These are phyloP conservation scores for Aleiodes alternator DNA, from an alignment of 2,888 invertebrate genomes.

Conservation along the genomic window DNA sequence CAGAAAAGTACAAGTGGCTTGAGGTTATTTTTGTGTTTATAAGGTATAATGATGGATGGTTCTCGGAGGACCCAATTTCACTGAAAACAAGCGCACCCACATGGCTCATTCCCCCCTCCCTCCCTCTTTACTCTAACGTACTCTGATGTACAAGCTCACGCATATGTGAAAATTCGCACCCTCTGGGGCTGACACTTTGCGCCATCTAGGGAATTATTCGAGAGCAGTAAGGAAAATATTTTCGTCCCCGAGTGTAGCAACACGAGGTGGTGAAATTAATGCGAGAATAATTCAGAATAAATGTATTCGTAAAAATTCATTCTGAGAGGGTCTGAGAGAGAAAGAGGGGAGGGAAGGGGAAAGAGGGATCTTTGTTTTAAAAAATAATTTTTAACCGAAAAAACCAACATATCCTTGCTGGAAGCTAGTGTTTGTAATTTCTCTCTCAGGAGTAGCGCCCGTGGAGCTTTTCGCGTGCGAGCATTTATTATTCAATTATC, in stretches of 20 bases:
- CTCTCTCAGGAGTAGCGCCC: not conserved
- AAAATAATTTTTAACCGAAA: conserved; percentile 11
- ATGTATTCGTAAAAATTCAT: no score
- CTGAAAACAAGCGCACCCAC: conserved; percentile 19
- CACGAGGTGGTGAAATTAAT: not conserved
- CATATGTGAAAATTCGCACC: conserved; percentile 17
- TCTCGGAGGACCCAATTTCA: conserved; percentile 23
- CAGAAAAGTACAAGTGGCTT: conserved; percentile 1
- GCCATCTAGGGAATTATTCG: conserved; percentile 14
- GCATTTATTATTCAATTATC: conserved; percentile 58
- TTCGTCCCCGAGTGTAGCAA: not conserved
- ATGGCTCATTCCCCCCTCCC: conserved; percentile 3
- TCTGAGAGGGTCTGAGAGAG: no score
- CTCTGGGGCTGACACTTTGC: conserved; percentile 3
- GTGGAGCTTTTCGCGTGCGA: conserved; percentile 46
- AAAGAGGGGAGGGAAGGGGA: no score
- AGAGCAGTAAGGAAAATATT: not conserved
- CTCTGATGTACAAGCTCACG: conserved; percentile 23
- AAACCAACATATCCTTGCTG: conserved; percentile 3
- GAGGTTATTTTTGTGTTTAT: conserved; percentile 10
- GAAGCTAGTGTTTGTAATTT: conserved; percentile 12
- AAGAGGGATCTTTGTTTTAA: not conserved
- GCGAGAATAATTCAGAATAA: not conserved
- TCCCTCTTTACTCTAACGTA: not conserved
- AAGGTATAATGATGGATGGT: conserved; percentile 21